Evolutionary conservation across 2,797 vertebrate genomes (phyloP).

Genomic region (Acrocephalus scirpaceus): DNA sequence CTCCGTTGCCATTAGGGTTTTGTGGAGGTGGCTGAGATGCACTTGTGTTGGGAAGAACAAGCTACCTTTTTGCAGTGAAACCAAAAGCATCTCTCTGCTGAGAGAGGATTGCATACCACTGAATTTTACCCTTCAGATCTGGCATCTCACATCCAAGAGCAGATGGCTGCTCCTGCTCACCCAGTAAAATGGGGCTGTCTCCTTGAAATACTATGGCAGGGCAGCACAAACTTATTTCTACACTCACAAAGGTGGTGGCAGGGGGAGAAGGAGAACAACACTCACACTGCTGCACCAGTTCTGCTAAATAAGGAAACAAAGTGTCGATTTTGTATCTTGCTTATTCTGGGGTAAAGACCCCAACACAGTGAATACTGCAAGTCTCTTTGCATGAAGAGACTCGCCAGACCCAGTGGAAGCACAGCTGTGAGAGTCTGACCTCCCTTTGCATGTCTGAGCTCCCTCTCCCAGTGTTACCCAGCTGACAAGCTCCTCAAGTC

Average conservation of each 20-base stretch:
- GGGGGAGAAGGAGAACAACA: fast-evolving
- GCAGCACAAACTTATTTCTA: neutral
- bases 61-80: neutral
- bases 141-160: neutral
- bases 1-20: neutral
- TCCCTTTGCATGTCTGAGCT: neutral
- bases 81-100: neutral
- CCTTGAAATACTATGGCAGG: neutral
- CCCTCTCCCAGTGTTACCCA: neutral
- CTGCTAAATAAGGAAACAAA: neutral
- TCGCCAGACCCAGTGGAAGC: neutral
- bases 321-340: fast-evolving
- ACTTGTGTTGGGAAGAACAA: neutral
- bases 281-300: neutral
- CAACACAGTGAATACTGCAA: neutral
- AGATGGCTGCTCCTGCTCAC: neutral
- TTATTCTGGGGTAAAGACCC: neutral
- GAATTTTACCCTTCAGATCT: neutral
- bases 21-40: neutral
- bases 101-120: neutral
- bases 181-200: neutral
- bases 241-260: neutral
- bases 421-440: neutral
- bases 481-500: neutral
- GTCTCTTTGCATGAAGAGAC: neutral